Evolutionary conservation across 2,113 vertebrate genomes (phyloP).

Genomic region (Capreolus pygargus): DNA sequence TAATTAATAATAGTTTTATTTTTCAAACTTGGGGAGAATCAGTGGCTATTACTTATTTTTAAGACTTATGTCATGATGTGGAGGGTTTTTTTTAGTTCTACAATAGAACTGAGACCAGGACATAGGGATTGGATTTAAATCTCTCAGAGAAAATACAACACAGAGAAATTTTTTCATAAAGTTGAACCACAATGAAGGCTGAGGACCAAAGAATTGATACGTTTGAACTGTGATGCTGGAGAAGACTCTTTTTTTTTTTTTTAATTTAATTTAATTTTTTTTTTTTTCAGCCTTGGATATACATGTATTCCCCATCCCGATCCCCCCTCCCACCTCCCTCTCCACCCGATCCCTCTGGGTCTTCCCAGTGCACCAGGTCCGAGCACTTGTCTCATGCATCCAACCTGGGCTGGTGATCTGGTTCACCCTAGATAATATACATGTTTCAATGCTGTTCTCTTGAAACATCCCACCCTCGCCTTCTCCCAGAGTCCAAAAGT

Average conservation of each 20-base stretch:
- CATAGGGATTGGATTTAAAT: background rate
- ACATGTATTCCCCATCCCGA: too few relatives aligned
- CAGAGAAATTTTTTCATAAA: background rate
- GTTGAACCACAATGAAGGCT: background rate
- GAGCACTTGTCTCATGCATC: too few relatives aligned
- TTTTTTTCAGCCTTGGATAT: too few relatives aligned
- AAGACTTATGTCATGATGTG: background rate
- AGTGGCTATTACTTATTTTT: background rate
- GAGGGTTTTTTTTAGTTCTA: background rate
- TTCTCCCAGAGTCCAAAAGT: too few relatives aligned
- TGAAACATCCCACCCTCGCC: too few relatives aligned
- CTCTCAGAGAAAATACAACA: conserved; percentile 18
- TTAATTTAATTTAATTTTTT: too few relatives aligned
- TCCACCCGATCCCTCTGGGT: too few relatives aligned
- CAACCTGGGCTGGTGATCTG: too few relatives aligned
- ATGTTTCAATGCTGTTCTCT: too few relatives aligned
- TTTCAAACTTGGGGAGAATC: background rate
- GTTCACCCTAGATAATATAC: too few relatives aligned
- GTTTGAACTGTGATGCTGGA: background rate
- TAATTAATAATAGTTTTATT: background rate
- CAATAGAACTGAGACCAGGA: background rate
- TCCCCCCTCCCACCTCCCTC: too few relatives aligned
- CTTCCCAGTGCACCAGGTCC: too few relatives aligned
- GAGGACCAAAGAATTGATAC: background rate
- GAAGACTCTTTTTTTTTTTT: background rate